These are phyloP conservation scores for Glaucidium brasilianum DNA, from an alignment of 2,113 vertebrate genomes.

Conservation along the genomic window DNA sequence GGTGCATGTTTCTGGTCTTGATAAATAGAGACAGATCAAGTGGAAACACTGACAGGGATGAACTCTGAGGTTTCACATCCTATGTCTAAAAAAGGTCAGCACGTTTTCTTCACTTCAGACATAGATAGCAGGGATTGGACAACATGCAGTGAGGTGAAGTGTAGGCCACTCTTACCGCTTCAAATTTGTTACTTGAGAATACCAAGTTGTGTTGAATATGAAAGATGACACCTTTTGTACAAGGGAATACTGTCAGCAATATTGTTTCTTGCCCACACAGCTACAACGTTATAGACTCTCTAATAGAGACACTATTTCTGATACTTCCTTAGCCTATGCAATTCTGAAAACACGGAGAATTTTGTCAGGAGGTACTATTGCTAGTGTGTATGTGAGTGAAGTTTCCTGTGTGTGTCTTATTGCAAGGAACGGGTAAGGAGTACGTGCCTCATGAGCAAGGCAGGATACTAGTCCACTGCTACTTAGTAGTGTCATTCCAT, in stretches of 20 bases:
- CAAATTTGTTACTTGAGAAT: not conserved
- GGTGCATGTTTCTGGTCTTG: not conserved
- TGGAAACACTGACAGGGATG: not conserved
- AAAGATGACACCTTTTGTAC: not conserved
- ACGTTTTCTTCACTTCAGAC: not conserved
- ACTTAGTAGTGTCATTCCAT: not conserved
- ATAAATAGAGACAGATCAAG: not conserved
- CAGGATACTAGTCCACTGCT: not conserved
- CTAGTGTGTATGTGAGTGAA: not conserved
- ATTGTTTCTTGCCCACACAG: not conserved
- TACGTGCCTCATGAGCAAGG: not conserved
- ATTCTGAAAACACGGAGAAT: not conserved
- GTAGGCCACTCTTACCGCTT: not conserved
- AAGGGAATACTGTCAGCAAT: not conserved
- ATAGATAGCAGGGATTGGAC: not conserved
- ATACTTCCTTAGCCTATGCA: not conserved
- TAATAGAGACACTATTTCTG: not conserved
- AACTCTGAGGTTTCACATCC: not conserved
- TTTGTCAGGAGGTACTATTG: not conserved
- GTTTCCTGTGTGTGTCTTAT: not conserved
- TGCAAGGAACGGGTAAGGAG: not conserved
- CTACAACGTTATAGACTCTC: not conserved
- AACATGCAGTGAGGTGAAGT: not conserved
- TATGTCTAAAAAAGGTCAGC: not conserved
- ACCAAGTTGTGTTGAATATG: not conserved